Percentiles rank a stretch among this genome's conserved stretches.
These are phyloP conservation scores for Venustaconcha ellipsiformis DNA, from an alignment of 1,140 invertebrate species.

Conservation along the genomic window DNA sequence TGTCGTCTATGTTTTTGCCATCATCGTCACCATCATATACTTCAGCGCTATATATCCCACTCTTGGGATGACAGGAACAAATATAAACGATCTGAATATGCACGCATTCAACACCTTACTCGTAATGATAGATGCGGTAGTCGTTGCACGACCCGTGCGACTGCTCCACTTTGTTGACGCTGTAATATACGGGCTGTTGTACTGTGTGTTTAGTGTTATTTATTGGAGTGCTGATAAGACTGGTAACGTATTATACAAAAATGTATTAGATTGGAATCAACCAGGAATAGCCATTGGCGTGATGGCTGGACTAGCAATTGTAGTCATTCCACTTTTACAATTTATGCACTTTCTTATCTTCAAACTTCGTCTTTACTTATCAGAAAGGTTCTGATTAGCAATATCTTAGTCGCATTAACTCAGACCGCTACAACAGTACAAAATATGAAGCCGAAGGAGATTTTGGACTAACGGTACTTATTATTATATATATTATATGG, in stretches of 20 bases:
- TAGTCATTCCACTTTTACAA: slow-evolving; percentile 45
- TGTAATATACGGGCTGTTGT: slow-evolving; percentile 43
- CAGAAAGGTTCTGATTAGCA: background rate
- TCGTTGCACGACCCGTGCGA: slow-evolving; percentile 47
- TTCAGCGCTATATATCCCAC: slow-evolving; percentile 44
- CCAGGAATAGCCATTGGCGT: slow-evolving; percentile 36
- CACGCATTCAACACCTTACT: slow-evolving; percentile 48
- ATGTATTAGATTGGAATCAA: slow-evolving; percentile 55
- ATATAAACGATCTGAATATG: slow-evolving; percentile 37
- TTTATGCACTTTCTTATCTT: slow-evolving; percentile 35
- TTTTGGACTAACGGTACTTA: too few relatives aligned
- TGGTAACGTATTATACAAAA: slow-evolving; percentile 46
- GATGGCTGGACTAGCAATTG: slow-evolving; percentile 26
- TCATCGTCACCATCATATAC: slow-evolving; percentile 48
- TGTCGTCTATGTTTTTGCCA: slow-evolving; percentile 33
- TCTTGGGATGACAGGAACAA: slow-evolving; percentile 4
- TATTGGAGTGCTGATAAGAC: slow-evolving; percentile 48
- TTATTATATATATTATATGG: too few relatives aligned
- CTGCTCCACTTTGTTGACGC: slow-evolving; percentile 48
- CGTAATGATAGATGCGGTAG: slow-evolving; percentile 41
- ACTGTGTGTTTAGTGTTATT: slow-evolving; percentile 47
- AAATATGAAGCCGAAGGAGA: too few relatives aligned
- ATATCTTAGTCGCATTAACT: too few relatives aligned
- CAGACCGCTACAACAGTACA: too few relatives aligned
- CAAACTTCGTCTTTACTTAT: slow-evolving; percentile 28